Evolutionary conservation across 2,113 vertebrate species (phyloP).

Genomic region (Acrocephalus arundinaceus): DNA sequence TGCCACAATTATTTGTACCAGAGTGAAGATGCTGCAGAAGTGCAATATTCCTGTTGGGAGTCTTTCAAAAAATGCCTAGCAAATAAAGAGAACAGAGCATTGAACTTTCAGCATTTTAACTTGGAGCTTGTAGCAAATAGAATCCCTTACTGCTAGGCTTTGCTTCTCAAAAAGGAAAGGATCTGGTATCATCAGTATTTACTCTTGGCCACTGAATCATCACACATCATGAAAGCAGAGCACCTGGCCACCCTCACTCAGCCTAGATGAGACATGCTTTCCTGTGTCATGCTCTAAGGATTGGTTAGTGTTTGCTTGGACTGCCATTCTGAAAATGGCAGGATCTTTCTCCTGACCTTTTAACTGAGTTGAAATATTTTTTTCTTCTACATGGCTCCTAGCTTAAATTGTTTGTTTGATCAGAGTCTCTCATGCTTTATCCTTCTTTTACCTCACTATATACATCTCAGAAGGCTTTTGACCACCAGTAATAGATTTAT

Average conservation of each 20-base stretch:
- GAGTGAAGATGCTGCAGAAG: neutral
- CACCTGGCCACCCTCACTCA: constrained; percentile 10
- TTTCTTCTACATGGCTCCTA: neutral
- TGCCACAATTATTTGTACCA: neutral
- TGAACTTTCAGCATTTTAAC: neutral
- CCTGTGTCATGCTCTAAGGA: neutral
- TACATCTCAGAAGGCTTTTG: neutral
- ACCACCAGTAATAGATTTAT: neutral
- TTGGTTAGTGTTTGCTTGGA: neutral
- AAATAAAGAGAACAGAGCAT: neutral
- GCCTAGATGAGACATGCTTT: neutral
- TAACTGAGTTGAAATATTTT: neutral
- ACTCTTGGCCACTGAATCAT: neutral
- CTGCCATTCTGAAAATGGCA: neutral
- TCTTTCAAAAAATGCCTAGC: neutral
- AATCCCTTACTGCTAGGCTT: neutral
- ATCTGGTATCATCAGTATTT: neutral
- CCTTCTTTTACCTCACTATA: neutral
- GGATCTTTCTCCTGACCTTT: constrained; percentile 12
- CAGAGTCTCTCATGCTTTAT: neutral
- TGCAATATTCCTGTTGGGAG: neutral
- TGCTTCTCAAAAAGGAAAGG: neutral
- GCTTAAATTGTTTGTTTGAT: neutral
- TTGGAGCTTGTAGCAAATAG: neutral
- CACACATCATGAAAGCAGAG: neutral